Evolutionary conservation across 1,140 invertebrate genomes (phyloP).

Genomic region (Drosophila willistoni): DNA sequence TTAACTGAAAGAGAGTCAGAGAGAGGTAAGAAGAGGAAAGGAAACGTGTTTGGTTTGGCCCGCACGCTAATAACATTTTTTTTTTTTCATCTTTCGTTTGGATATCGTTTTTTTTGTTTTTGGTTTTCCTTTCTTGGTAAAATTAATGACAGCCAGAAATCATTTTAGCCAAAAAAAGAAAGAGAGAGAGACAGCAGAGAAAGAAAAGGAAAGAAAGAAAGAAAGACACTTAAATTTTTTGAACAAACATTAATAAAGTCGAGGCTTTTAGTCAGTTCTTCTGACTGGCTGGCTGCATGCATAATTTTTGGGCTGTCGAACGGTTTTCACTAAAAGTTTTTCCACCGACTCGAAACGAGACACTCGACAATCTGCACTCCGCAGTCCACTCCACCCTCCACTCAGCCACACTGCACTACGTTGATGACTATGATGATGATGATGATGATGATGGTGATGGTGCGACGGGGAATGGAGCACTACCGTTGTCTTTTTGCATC

Average conservation of each 20-base stretch:
- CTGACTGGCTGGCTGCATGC: slow-evolving; percentile 53
- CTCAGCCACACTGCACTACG: not conserved
- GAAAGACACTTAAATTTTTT: slow-evolving; percentile 70
- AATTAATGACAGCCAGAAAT: slow-evolving; percentile 76
- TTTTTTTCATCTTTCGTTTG: slow-evolving; percentile 28
- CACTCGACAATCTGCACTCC: slow-evolving; percentile 2
- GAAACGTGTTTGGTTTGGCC: slow-evolving; percentile 70
- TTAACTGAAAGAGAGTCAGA: slow-evolving; percentile 2
- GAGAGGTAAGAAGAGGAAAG: slow-evolving; percentile 35
- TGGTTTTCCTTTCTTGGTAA: slow-evolving; percentile 27
- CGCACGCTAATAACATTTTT: slow-evolving; percentile 75
- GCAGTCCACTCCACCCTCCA: not conserved
- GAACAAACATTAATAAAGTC: slow-evolving; percentile 78
- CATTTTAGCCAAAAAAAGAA: slow-evolving; percentile 77
- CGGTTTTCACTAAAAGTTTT: slow-evolving; percentile 74
- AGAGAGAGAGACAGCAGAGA: slow-evolving; percentile 25
- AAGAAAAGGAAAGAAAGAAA: slow-evolving; percentile 38
- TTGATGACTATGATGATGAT: slow-evolving; percentile 14
- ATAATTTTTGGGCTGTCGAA: slow-evolving; percentile 67
- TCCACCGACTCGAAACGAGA: slow-evolving; percentile 30
- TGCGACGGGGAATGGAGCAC: slow-evolving; percentile 6
- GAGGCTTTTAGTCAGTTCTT: slow-evolving; percentile 61
- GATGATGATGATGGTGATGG: not conserved
- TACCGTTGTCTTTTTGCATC: slow-evolving; percentile 50
- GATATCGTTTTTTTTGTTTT: slow-evolving; percentile 38